Evolutionary conservation across 2,113 vertebrate genomes (phyloP).

Genomic region (Genyomyrus donnyi): DNA sequence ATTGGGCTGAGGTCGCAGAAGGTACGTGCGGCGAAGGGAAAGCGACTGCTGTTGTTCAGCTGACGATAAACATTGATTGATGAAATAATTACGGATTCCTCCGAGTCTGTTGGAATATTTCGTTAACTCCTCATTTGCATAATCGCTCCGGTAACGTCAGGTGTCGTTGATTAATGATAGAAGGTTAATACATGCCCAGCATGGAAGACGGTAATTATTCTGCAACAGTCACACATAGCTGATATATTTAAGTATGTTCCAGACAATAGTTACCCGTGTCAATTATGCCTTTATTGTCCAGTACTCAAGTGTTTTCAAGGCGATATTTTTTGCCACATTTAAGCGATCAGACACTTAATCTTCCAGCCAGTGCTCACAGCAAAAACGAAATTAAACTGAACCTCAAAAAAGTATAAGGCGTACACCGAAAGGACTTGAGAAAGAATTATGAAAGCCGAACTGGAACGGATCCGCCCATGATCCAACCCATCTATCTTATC

Average conservation of each 20-base stretch:
- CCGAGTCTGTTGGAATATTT: slow-evolving; percentile 1
- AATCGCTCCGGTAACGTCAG: background rate
- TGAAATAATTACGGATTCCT: slow-evolving; percentile 15
- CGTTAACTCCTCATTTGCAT: background rate
- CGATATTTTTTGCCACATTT: background rate
- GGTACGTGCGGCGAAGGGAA: background rate
- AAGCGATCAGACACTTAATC: background rate
- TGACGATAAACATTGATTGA: background rate
- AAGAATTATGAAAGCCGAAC: background rate
- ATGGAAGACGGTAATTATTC: background rate
- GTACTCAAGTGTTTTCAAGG: background rate
- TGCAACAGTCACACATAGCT: background rate
- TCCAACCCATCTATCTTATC: background rate
- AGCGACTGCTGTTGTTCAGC: background rate
- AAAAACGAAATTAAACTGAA: background rate
- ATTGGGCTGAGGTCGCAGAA: too few relatives aligned
- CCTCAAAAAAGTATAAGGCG: background rate
- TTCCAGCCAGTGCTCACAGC: background rate
- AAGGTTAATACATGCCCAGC: background rate
- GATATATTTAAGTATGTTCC: background rate
- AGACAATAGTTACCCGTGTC: background rate
- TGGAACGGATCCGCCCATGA: background rate
- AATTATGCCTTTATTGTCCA: background rate
- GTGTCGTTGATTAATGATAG: slow-evolving; percentile 4
- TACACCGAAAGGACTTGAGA: background rate